phyloP scores from a whole-genome alignment of 2,113 vertebrate genomes.

The Labeo rohita region DNA sequence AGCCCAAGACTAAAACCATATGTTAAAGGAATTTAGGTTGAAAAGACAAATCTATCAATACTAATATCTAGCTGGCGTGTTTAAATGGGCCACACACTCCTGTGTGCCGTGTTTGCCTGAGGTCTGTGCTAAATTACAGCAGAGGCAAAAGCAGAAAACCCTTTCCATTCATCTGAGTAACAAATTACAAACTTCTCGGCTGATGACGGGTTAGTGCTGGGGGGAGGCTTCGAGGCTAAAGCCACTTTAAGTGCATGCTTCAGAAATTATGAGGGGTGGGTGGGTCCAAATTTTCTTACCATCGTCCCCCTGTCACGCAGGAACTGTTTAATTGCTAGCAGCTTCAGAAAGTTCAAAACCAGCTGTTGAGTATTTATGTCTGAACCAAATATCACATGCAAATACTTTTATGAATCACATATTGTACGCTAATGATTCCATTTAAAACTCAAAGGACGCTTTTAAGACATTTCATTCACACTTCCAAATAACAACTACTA shows the following conservation, averaged over 20 bases:
- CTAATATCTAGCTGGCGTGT: background rate
- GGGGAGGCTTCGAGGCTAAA: slow-evolving; percentile 56
- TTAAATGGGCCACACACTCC: slow-evolving; percentile 29
- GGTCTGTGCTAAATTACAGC: slow-evolving; percentile 52
- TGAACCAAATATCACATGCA: slow-evolving; percentile 2
- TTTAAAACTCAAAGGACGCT: background rate
- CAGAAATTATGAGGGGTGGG: slow-evolving; percentile 67
- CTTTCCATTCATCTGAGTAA: slow-evolving; percentile 62
- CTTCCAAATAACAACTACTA: background rate
- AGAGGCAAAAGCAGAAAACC: slow-evolving; percentile 26
- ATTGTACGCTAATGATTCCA: background rate
- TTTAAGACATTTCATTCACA: background rate
- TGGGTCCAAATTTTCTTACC: slow-evolving; percentile 62
- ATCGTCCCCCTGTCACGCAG: slow-evolving; percentile 61
- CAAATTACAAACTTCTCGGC: slow-evolving; percentile 72
- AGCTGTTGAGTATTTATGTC: slow-evolving; percentile 18
- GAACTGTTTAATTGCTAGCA: slow-evolving; percentile 50
- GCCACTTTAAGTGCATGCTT: slow-evolving; percentile 69
- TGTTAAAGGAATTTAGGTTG: background rate
- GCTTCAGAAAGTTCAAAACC: slow-evolving; percentile 39
- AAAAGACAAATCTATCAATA: background rate
- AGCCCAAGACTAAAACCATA: background rate
- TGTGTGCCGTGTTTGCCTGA: slow-evolving; percentile 41
- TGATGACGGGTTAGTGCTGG: slow-evolving; percentile 67
- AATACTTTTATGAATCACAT: slow-evolving; percentile 20